Evolutionary conservation across 2,888 invertebrate species (phyloP), one percentile per base, ranked within the genome.

Genomic region (Heliconius hortense): DNA sequence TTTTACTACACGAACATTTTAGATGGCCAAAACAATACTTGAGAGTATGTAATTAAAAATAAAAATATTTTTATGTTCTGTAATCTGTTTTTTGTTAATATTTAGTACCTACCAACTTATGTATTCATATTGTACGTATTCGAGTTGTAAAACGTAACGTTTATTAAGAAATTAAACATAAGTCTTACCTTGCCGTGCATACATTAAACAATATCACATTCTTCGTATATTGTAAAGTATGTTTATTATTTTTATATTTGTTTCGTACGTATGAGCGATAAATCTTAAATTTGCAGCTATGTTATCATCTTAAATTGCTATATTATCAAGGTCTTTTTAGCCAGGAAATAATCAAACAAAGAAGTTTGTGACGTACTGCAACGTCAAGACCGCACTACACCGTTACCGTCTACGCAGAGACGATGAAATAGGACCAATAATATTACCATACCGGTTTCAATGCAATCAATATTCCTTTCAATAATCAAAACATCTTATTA

Each of bases 311-410:
- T 78, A 78, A 80, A 81, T 31, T 80, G 76, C 76, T 76, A 78
- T 21, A 53, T 66, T 77, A 77, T 78, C 82, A 82, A 82, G 82
- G 82, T 77, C 79, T 75, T 13, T 73, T 78, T 74, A 76, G 72
- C 75, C 80, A 82, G 82, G 82, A 82, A 82, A 80, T 69, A 73
- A 77, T 79, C 76, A 74, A 79, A 72, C 74, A 78, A 74, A 78
- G 78, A 76, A 64, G 74, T 67, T 69, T 73, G 78, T 80, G 82
- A 82, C 82, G 82, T 80, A 71, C 56, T 67, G 31, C 74, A 56
- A 80, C 80, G 79, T 80, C 79, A 78, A 72, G 68, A 63, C 48
- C 48, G 48, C 70, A 66, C 31, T 31, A 31, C 31, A 31, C 73
- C 48, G 59, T 35, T 69, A 72, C 73, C 72, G 68, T 78, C 72